phyloP scores from a whole-genome alignment of 2,113 vertebrate genomes.

The Pungitius pungitius region DNA sequence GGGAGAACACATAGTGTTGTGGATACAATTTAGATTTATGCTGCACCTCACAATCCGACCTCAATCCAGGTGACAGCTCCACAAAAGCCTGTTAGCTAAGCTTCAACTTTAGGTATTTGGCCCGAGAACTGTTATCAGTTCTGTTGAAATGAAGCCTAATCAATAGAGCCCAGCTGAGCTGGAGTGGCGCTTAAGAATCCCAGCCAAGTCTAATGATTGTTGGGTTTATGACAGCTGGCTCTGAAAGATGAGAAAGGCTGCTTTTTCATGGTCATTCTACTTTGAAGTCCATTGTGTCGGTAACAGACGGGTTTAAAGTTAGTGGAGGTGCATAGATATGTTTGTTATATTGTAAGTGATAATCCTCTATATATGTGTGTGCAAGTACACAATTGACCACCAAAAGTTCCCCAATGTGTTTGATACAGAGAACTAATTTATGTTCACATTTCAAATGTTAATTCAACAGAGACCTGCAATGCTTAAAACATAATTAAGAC shows the following conservation, averaged over 20 bases:
- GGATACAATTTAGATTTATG: not conserved
- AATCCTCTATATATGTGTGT: not conserved
- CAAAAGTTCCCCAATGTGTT: constrained; percentile 1
- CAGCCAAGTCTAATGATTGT: not conserved
- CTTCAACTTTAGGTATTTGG: constrained; percentile 2
- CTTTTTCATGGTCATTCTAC: not conserved
- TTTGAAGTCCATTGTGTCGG: not conserved
- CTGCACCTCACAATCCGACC: not conserved
- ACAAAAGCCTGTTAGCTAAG: not conserved
- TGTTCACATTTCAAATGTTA: constrained; percentile 40
- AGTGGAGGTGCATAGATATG: constrained; percentile 1
- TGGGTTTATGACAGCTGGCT: constrained; percentile 17
- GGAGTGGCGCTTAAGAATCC: constrained; percentile 17
- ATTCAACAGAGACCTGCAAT: not conserved
- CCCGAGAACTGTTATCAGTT: constrained; percentile 9
- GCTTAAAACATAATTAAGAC: constrained; percentile 22
- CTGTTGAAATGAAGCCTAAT: constrained; percentile 15
- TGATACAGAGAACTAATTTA: constrained; percentile 3
- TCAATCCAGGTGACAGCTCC: constrained; percentile 3
- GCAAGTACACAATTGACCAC: not conserved
- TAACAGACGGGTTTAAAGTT: constrained; percentile 1
- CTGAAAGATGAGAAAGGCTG: not conserved
- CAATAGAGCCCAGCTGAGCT: constrained; percentile 20
- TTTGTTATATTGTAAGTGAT: not conserved
- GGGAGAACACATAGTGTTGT: not conserved